A percentile compares a stretch with the other conserved stretches of the same genome.
Conservation (phyloP, 2,113 vertebrate genomes). For the Tachycineta bicolor region DNA sequence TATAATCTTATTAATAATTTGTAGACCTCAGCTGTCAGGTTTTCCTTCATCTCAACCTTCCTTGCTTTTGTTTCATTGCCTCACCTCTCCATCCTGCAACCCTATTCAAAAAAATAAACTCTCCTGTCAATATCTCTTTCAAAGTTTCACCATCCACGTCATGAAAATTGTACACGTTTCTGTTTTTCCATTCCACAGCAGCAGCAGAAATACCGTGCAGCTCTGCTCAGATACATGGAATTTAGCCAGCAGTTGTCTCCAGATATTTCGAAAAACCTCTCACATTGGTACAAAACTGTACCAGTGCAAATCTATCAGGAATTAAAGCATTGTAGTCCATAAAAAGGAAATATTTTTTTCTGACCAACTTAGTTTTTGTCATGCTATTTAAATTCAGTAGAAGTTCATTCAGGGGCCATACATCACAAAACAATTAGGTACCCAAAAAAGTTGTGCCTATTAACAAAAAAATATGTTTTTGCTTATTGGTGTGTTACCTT, state of each 20-base stretch:
- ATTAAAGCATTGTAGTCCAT: not conserved
- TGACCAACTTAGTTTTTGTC: not conserved
- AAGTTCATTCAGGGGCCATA: not conserved
- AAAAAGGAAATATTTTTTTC: not conserved
- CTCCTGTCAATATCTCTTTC: not conserved
- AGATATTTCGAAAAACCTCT: not conserved
- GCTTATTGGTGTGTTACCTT: not conserved
- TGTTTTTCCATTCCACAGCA: not conserved
- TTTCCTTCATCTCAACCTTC: not conserved
- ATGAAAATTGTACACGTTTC: not conserved
- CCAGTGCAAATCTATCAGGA: not conserved
- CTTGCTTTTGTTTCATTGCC: not conserved
- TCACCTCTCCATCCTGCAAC: not conserved
- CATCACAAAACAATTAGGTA: not conserved
- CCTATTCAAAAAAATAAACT: not conserved
- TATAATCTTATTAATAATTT: not conserved
- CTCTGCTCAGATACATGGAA: not conserved
- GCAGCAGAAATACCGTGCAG: not conserved
- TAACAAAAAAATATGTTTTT: not conserved
- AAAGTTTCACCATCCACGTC: not conserved
- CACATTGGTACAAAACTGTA: not conserved
- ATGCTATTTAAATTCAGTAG: not conserved
- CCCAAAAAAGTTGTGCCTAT: not conserved
- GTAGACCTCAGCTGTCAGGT: not conserved
- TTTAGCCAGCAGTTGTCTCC: not conserved